phyloP scores from a whole-genome alignment of 2,888 invertebrate genomes.

The Onthophagus sagittarius region DNA sequence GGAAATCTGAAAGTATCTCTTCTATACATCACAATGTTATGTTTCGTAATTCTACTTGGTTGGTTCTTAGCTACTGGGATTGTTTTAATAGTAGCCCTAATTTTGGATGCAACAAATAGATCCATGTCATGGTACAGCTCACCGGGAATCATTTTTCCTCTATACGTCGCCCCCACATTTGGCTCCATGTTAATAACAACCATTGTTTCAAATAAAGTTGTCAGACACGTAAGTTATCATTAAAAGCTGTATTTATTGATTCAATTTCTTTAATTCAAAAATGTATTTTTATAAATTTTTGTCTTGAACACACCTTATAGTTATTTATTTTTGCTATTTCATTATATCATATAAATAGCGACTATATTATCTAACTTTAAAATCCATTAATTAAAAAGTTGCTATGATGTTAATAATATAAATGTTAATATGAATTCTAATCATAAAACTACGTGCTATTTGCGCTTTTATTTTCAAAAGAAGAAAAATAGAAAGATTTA shows the following conservation, averaged over 20 bases:
- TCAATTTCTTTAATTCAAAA: too few relatives aligned
- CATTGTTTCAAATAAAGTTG: constrained; percentile 27
- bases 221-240: constrained; percentile 27
- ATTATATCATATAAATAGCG: too few relatives aligned
- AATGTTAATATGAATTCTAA: too few relatives aligned
- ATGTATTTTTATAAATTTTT: too few relatives aligned
- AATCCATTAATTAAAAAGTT: too few relatives aligned
- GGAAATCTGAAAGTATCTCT: neutral
- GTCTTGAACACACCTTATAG: too few relatives aligned
- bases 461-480: too few relatives aligned
- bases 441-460: too few relatives aligned
- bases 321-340: too few relatives aligned
- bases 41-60: constrained; percentile 25
- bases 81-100: constrained; percentile 39
- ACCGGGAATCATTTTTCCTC: constrained; percentile 28
- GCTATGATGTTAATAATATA: too few relatives aligned
- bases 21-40: neutral
- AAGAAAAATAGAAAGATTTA: too few relatives aligned
- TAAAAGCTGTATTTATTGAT: neutral
- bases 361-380: too few relatives aligned
- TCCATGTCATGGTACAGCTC: constrained; percentile 18
- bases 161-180: constrained; percentile 35
- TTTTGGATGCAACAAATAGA: constrained; percentile 37
- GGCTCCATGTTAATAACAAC: constrained; percentile 4
- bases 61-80: constrained; percentile 37